Evolutionary conservation across 1,140 invertebrate genomes (phyloP).

Genomic region (Drosophila teissieri): DNA sequence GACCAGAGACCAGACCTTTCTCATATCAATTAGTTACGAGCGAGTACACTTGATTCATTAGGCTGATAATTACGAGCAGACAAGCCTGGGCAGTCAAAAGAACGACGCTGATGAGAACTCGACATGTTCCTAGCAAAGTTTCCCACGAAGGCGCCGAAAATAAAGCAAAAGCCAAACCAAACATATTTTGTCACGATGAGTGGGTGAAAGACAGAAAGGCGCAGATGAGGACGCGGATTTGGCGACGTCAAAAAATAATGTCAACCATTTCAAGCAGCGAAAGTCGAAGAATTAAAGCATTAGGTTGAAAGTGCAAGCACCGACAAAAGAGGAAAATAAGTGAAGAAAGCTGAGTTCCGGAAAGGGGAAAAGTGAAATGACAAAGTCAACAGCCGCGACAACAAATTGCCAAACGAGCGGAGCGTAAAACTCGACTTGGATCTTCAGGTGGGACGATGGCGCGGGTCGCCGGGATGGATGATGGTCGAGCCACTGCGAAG

Average conservation of each 20-base stretch:
- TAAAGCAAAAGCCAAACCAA: conserved; percentile 22
- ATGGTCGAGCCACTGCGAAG: conserved; percentile 13
- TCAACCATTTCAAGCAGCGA: conserved; percentile 44
- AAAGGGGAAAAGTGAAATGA: conserved; percentile 34
- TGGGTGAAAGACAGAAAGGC: not conserved
- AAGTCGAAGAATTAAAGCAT: conserved; percentile 52
- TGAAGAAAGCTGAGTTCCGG: conserved; percentile 1
- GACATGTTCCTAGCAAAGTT: conserved; percentile 53
- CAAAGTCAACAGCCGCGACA: conserved; percentile 75
- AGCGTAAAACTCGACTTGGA: conserved; percentile 68
- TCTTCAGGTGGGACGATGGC: conserved; percentile 50
- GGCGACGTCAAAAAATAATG: conserved; percentile 44
- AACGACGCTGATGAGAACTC: conserved; percentile 47
- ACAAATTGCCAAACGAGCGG: conserved; percentile 67
- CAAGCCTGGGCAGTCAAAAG: conserved; percentile 29
- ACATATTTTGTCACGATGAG: conserved; percentile 50
- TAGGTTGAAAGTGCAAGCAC: conserved; percentile 25
- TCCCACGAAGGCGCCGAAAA: conserved; percentile 54
- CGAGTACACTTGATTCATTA: conserved; percentile 81
- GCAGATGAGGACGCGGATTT: not conserved
- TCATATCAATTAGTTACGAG: conserved; percentile 80
- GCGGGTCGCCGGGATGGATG: conserved; percentile 10
- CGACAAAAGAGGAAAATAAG: conserved; percentile 1
- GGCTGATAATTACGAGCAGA: conserved; percentile 77
- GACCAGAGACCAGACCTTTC: conserved; percentile 53